Evolutionary conservation across 2,888 invertebrate genomes (phyloP).

Genomic region (Opisthograptis luteolata): DNA sequence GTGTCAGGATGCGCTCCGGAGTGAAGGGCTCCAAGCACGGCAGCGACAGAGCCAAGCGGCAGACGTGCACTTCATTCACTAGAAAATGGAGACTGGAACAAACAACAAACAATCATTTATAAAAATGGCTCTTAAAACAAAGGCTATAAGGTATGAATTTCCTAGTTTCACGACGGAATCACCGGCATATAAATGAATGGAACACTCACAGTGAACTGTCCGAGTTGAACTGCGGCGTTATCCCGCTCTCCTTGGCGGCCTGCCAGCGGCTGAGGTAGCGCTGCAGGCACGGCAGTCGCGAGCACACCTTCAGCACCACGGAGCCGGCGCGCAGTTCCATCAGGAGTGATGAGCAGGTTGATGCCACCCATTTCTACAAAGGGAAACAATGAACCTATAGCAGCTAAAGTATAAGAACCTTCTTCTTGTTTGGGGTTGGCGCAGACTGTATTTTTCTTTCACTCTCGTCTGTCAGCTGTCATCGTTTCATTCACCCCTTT

Average conservation of each 20-base stretch:
- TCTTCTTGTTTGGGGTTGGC: no score
- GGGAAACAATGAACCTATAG: not conserved
- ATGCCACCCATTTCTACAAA: slow-evolving; percentile 89
- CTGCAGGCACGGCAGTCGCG: slow-evolving; percentile 87
- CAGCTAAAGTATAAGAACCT: no score
- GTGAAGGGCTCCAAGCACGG: slow-evolving; percentile 95
- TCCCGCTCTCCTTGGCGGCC: slow-evolving; percentile 86
- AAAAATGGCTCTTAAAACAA: no score
- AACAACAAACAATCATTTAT: no score
- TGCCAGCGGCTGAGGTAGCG: slow-evolving; percentile 82
- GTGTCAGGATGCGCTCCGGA: slow-evolving; percentile 91
- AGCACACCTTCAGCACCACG: slow-evolving; percentile 91
- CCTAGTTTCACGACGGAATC: not conserved
- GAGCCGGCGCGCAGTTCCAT: slow-evolving; percentile 93
- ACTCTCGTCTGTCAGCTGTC: no score
- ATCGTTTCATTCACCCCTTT: no score
- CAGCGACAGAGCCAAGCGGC: slow-evolving; percentile 92
- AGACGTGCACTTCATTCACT: slow-evolving; percentile 92
- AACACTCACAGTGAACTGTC: slow-evolving; percentile 83
- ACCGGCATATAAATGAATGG: no score
- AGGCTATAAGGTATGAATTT: no score
- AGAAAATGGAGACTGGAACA: slow-evolving; percentile 88
- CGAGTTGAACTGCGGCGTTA: slow-evolving; percentile 89
- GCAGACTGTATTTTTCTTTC: no score
- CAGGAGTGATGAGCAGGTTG: slow-evolving; percentile 90